A percentile compares a stretch with the other conserved stretches of the same genome.
Evolutionary conservation across 2,797 vertebrate genomes (phyloP).

Genomic region (Pseudochirops cupreus): DNA sequence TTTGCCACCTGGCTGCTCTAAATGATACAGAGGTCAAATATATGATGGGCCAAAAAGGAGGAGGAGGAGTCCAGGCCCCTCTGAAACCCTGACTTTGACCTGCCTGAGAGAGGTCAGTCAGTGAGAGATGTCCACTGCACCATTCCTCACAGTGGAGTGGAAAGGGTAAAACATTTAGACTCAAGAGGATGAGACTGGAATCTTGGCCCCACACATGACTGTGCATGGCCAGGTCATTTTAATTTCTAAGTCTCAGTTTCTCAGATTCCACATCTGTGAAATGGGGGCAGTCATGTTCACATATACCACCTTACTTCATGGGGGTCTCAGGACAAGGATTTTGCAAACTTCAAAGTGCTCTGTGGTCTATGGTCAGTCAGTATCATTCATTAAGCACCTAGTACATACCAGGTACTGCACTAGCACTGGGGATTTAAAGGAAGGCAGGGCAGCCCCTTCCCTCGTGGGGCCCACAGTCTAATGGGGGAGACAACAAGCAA

Average conservation of each 20-base stretch:
- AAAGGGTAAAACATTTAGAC: background rate
- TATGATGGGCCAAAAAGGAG: background rate
- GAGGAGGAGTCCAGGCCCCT: background rate
- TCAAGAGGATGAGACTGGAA: background rate
- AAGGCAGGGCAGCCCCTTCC: background rate
- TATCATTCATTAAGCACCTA: background rate
- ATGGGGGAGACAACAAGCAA: background rate
- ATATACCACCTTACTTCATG: background rate
- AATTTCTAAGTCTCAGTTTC: background rate
- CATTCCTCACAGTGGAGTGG: background rate
- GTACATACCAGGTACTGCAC: too few species aligned
- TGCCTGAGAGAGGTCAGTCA: background rate
- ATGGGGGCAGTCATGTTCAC: background rate
- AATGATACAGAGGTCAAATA: background rate
- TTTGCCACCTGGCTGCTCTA: background rate
- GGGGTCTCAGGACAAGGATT: background rate
- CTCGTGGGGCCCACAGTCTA: background rate
- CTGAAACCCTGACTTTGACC: background rate
- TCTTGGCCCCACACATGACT: too few species aligned
- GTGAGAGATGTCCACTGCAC: background rate
- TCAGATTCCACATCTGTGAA: background rate
- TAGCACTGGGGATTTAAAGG: background rate
- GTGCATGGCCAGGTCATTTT: too few species aligned
- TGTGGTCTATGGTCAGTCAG: background rate
- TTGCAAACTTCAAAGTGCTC: background rate